A percentile compares a stretch with the other conserved stretches of the same genome.
These are phyloP conservation scores for Pangasius sanitwongsei DNA, from an alignment of 2,797 vertebrate species.

Conservation along the genomic window DNA sequence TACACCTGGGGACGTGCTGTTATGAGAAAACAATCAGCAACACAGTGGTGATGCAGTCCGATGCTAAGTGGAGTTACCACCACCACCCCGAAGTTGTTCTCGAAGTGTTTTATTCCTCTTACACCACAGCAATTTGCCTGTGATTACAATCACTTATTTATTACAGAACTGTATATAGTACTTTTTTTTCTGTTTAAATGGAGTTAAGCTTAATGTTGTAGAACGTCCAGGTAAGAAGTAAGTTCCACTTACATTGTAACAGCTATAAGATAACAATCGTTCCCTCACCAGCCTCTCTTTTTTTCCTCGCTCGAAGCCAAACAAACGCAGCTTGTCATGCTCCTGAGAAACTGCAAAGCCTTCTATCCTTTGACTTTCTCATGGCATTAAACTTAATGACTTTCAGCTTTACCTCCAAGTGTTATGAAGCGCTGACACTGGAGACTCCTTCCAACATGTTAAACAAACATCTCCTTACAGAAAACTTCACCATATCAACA, in stretches of 20 bases:
- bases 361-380: not conserved
- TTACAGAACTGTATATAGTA: not conserved
- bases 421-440: not conserved
- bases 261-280: too few species aligned
- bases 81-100: not conserved
- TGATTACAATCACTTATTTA: too few species aligned
- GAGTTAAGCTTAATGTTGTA: too few species aligned
- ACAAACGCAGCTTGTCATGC: not conserved
- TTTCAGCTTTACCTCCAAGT: not conserved
- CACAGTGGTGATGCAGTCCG: not conserved
- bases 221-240: too few species aligned
- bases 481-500: not conserved
- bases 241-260: too few species aligned
- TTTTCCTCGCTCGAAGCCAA: too few species aligned
- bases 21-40: too few species aligned
- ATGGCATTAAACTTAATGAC: not conserved
- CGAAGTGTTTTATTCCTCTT: not conserved
- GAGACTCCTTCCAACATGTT: not conserved
- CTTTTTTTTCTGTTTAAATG: too few species aligned
- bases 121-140: not conserved
- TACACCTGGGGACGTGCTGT: not conserved
- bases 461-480: not conserved
- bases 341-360: not conserved
- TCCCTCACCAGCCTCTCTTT: too few species aligned
- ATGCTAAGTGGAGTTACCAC: not conserved